Conservation (phyloP, 2,797 vertebrate species). For the Tenualosa thibaudeaui region DNA sequence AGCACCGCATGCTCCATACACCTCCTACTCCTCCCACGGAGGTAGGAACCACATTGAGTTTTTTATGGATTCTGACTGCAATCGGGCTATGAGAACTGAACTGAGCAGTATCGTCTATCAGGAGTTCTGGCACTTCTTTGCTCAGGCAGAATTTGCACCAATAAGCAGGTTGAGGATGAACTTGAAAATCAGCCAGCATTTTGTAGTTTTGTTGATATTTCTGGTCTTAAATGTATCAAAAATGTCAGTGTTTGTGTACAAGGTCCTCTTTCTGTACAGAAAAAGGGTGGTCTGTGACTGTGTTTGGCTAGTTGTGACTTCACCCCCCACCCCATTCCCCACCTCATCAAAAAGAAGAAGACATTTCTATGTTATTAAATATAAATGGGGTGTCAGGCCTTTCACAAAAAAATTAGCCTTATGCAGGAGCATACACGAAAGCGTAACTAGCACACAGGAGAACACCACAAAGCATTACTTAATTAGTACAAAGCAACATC, state of each 20-base stretch:
- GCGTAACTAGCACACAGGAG: not conserved
- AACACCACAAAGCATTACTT: not conserved
- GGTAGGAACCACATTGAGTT: not conserved
- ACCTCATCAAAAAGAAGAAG: not conserved
- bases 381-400: not conserved
- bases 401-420: not conserved
- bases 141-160: not conserved
- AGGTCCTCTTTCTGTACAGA: no score
- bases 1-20: not conserved
- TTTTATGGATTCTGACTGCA: not conserved
- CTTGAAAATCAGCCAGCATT: not conserved
- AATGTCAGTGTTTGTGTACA: no score
- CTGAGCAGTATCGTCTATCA: not conserved
- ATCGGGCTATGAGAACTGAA: not conserved
- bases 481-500: slow-evolving; percentile 14
- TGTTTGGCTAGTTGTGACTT: no score
- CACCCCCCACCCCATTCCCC: not conserved
- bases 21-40: not conserved
- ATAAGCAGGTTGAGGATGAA: not conserved
- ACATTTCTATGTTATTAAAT: not conserved
- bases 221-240: no score
- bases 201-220: no score
- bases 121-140: not conserved
- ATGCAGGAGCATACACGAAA: not conserved
- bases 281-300: no score